Evolutionary conservation across 2,888 invertebrate species (phyloP).

Genomic region (Lasioglossum calceatum): DNA sequence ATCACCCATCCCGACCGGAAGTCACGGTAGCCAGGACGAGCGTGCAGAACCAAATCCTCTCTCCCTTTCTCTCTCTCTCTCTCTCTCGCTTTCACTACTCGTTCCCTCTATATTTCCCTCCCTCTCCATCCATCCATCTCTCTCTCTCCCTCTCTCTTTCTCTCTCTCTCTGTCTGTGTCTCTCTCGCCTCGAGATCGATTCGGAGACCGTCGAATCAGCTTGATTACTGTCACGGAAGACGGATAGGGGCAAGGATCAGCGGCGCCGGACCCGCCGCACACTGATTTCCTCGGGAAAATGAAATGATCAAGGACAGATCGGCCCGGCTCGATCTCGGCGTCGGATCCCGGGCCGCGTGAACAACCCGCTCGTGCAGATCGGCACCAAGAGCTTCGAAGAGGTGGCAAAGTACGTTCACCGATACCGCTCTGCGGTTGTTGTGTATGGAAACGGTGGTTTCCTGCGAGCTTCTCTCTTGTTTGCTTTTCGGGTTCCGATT

Average conservation of each 20-base stretch:
- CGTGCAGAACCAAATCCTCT: conserved; percentile 10
- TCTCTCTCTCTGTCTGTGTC: background rate
- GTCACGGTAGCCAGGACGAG: conserved; percentile 34
- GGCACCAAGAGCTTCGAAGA: background rate
- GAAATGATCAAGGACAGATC: background rate
- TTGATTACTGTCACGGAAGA: conserved; percentile 40
- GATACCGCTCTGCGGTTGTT: background rate
- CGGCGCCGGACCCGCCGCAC: background rate
- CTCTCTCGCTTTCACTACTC: background rate
- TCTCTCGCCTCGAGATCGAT: conserved; percentile 38
- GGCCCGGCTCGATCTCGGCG: conserved; percentile 7
- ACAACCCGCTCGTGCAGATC: background rate
- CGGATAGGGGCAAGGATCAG: conserved; percentile 23
- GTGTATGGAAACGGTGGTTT: background rate
- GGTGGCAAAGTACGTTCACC: background rate
- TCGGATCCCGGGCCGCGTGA: background rate
- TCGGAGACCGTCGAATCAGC: conserved; percentile 34
- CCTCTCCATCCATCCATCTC: background rate
- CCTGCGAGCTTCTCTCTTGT: background rate
- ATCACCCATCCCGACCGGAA: conserved; percentile 9
- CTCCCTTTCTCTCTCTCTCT: background rate
- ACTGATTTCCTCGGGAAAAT: conserved; percentile 22
- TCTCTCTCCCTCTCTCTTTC: background rate
- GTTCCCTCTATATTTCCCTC: background rate
- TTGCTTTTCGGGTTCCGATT: too few relatives aligned